These are phyloP conservation scores for Chloebia gouldiae DNA, from an alignment of 2,113 vertebrate species.

Conservation along the genomic window DNA sequence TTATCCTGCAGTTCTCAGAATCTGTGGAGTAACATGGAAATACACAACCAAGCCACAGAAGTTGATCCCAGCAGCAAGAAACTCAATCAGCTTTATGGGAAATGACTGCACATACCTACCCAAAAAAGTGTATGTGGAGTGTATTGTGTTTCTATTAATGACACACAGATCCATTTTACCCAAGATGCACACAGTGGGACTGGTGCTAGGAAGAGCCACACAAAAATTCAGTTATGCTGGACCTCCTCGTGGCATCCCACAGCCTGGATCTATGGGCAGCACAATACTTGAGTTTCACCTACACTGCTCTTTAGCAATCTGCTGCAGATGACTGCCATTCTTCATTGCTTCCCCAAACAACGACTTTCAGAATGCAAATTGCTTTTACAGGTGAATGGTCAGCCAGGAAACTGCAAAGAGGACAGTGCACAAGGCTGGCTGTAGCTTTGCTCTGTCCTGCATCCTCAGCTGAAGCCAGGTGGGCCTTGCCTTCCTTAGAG, in stretches of 20 bases:
- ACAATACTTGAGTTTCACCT: background rate
- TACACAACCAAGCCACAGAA: background rate
- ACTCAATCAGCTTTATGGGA: background rate
- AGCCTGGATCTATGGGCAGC: background rate
- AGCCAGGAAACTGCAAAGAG: background rate
- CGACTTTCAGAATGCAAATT: accelerated
- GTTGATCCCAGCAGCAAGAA: background rate
- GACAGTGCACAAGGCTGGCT: background rate
- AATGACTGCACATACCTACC: background rate
- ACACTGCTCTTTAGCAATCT: background rate
- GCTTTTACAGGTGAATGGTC: background rate
- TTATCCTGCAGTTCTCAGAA: background rate
- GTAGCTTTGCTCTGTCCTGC: background rate
- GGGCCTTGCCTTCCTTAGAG: background rate
- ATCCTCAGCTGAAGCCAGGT: background rate
- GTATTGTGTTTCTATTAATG: accelerated
- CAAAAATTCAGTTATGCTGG: background rate
- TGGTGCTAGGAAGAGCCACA: background rate
- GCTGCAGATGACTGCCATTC: background rate
- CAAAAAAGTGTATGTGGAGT: background rate
- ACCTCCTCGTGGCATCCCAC: background rate
- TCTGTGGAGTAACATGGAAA: background rate
- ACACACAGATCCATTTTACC: background rate
- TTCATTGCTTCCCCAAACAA: background rate
- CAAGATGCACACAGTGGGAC: background rate